A percentile compares a stretch with the other conserved stretches of the same genome.
These are phyloP conservation scores for Crotalus horridus DNA, from an alignment of 2,113 vertebrate genomes.

Conservation along the genomic window DNA sequence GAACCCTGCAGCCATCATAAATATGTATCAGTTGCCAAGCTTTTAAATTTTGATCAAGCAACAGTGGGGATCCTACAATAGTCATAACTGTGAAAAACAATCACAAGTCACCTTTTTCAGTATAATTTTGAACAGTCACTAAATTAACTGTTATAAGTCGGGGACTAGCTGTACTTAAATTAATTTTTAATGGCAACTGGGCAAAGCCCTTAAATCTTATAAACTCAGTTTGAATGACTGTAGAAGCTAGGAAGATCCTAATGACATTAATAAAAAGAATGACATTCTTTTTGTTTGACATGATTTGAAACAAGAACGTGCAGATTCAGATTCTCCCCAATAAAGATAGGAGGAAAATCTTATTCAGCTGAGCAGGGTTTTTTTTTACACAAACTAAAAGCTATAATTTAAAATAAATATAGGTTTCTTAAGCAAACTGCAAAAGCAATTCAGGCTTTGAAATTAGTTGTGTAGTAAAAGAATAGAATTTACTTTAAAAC, in stretches of 20 bases:
- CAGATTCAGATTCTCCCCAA: neutral
- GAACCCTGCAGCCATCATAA: neutral
- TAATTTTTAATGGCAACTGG: neutral
- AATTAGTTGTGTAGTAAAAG: neutral
- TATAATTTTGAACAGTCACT: no score
- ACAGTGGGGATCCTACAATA: no score
- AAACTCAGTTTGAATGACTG: neutral
- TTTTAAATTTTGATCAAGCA: no score
- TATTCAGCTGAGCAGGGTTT: neutral
- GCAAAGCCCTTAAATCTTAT: neutral
- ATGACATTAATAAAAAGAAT: neutral
- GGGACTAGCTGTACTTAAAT: neutral
- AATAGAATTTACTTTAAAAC: neutral
- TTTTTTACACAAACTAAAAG: neutral
- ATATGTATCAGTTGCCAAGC: neutral
- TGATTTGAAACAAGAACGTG: neutral
- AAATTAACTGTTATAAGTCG: no score
- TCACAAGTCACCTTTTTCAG: no score
- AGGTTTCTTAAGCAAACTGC: neutral
- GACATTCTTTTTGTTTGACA: neutral
- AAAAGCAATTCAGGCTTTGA: neutral
- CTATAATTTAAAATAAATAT: neutral
- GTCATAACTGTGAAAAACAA: no score
- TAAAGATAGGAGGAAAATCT: neutral
- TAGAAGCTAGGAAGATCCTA: neutral